Conservation (phyloP, 2,113 vertebrate genomes). For the Axis porcinus region DNA sequence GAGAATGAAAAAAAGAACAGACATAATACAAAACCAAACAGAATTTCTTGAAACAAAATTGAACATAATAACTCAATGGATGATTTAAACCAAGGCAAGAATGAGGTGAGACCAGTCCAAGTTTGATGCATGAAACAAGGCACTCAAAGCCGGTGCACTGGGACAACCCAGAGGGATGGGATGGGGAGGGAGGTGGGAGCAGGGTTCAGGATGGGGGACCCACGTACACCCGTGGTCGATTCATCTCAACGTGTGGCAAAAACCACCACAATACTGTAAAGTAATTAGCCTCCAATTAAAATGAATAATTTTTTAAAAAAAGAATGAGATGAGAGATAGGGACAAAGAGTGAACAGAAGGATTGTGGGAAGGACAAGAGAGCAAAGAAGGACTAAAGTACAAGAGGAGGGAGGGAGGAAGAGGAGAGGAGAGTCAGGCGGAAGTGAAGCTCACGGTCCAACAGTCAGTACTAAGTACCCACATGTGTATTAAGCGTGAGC, state of each 20-base stretch:
- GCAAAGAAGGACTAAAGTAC: neutral
- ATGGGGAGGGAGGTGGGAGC: neutral
- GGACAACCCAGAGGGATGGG: neutral
- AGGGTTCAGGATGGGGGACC: neutral
- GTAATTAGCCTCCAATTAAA: neutral
- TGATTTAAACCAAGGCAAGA: neutral
- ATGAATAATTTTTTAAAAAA: neutral
- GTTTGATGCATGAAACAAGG: neutral
- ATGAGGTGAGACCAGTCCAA: neutral
- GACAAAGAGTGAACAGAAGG: neutral
- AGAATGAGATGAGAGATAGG: neutral
- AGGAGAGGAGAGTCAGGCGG: neutral
- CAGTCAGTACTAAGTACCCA: neutral
- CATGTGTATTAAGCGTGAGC: accelerated
- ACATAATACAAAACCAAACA: neutral
- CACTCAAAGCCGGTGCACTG: neutral
- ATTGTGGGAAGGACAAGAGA: neutral
- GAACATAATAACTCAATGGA: neutral
- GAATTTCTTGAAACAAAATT: neutral
- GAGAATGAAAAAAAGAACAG: accelerated
- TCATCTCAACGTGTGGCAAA: neutral
- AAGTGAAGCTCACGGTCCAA: accelerated
- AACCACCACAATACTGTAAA: neutral
- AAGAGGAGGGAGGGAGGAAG: neutral
- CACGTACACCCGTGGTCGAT: neutral